Conservation (phyloP, 2,113 vertebrate genomes). For the Odontophorus gujanensis region DNA sequence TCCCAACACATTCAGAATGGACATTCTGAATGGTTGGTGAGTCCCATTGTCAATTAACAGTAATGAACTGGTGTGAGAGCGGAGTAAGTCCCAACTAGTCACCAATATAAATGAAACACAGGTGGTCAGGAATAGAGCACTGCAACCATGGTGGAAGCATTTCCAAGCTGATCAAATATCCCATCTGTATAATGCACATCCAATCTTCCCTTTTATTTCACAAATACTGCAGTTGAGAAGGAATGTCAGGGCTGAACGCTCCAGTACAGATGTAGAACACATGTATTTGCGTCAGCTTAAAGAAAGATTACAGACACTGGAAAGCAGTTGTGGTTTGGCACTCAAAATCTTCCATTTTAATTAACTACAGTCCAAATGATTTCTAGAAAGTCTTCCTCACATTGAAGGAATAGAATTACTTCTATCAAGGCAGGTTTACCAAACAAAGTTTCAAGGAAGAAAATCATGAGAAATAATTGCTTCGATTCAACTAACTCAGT, state of each 20-base stretch:
- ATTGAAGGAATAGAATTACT: neutral
- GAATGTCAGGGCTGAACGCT: conserved; percentile 71
- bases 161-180: conserved; percentile 66
- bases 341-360: conserved; percentile 42
- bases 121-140: neutral
- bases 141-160: conserved; percentile 23
- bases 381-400: conserved; percentile 45
- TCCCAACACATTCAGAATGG: neutral
- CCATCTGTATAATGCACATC: conserved; percentile 69
- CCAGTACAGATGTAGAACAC: conserved; percentile 75
- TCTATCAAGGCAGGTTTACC: neutral
- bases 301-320: conserved; percentile 58
- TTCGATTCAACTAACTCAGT: neutral
- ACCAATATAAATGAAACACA: conserved; percentile 60
- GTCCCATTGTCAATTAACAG: neutral
- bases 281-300: conserved; percentile 70
- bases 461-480: neutral
- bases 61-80: conserved; percentile 37
- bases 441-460: neutral
- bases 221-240: conserved; percentile 72
- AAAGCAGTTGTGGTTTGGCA: conserved; percentile 72
- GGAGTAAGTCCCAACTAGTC: conserved; percentile 46
- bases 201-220: conserved; percentile 64
- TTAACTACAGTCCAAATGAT: conserved; percentile 45
- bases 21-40: fast-evolving